Conservation (phyloP, 2,888 invertebrate species). For the Galerucella nymphaeae region DNA sequence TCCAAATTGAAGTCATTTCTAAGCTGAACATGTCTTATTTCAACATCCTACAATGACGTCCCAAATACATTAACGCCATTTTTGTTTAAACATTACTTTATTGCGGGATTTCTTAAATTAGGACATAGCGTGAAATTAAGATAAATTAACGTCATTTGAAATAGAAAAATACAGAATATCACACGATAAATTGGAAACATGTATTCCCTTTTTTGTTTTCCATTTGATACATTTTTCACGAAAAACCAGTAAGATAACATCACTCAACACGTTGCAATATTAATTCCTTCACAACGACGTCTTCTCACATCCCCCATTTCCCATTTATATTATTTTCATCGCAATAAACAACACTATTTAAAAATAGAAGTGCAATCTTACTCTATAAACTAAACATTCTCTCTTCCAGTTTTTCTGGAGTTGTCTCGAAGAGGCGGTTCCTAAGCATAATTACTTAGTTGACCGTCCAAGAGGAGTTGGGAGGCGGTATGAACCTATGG, state of each 20-base stretch:
- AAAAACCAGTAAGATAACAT: neutral
- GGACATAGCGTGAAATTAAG: neutral
- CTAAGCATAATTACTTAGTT: constrained; percentile 62
- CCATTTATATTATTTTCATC: constrained; percentile 18
- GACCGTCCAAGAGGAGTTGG: constrained; percentile 48
- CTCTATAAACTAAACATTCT: constrained; percentile 34
- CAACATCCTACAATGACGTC: constrained; percentile 39
- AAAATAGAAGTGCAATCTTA: constrained; percentile 38
- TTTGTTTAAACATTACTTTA: constrained; percentile 7
- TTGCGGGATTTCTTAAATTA: neutral
- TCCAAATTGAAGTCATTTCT: constrained; percentile 60
- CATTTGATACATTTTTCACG: neutral
- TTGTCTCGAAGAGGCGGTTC: constrained; percentile 49
- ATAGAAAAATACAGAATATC: no score
- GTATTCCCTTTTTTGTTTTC: neutral
- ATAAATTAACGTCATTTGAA: no score
- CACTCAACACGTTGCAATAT: neutral
- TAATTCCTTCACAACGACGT: neutral
- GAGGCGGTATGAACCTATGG: constrained; percentile 42
- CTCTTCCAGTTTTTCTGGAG: constrained; percentile 24
- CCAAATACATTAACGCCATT: constrained; percentile 16
- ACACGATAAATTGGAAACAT: no score
- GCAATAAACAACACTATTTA: constrained; percentile 35
- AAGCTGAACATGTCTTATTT: constrained; percentile 59
- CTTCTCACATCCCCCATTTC: constrained; percentile 1